Evolutionary conservation across 2,888 invertebrate genomes (phyloP).

Genomic region (Cryptops parisi): DNA sequence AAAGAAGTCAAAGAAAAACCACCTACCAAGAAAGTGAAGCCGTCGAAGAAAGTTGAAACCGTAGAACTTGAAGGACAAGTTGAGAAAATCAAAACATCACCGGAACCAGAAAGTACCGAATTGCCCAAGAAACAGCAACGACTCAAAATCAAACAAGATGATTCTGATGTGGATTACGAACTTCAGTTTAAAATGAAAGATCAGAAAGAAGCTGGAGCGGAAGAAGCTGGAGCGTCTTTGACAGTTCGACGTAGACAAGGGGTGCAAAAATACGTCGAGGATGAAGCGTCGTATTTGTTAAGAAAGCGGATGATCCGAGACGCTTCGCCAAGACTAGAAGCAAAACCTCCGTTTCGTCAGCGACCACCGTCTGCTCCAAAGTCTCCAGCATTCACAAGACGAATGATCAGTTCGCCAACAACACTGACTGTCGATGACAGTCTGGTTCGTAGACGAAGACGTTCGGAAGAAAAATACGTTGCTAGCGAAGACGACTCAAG

Average conservation of each 20-base stretch:
- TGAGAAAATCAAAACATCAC: too few species aligned
- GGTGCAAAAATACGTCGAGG: background rate
- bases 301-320: background rate
- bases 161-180: slow-evolving; percentile 20
- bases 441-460: too few species aligned
- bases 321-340: too few species aligned
- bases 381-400: too few species aligned
- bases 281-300: background rate
- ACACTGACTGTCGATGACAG: too few species aligned
- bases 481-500: too few species aligned
- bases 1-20: background rate
- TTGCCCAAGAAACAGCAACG: slow-evolving; percentile 11
- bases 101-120: too few species aligned
- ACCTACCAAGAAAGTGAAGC: background rate
- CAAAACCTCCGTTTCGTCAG: background rate
- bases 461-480: too few species aligned
- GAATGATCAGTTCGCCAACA: too few species aligned
- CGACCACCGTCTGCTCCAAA: background rate
- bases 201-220: background rate
- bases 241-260: background rate
- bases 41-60: background rate
- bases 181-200: slow-evolving; percentile 17
- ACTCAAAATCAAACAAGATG: slow-evolving; percentile 16
- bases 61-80: too few species aligned
- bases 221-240: slow-evolving; percentile 4